Percentiles rank a stretch among this genome's conserved stretches.
phyloP scores from a whole-genome alignment of 1,140 invertebrate genomes.

The Leptopilina clavipes region DNA sequence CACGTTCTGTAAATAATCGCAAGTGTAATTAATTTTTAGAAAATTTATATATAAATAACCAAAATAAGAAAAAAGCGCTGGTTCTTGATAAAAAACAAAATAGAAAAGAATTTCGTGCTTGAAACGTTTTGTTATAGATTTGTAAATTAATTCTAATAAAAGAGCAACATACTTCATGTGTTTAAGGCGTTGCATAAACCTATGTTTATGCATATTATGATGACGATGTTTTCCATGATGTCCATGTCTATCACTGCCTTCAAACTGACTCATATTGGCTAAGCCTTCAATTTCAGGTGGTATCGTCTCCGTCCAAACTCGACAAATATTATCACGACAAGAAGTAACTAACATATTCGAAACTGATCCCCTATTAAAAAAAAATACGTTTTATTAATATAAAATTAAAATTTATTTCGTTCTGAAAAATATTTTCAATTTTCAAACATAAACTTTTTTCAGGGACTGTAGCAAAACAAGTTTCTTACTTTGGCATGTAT shows the following conservation, averaged over 20 bases:
- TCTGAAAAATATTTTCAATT: no score
- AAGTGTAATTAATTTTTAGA: conserved; percentile 1
- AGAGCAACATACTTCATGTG: conserved; percentile 88
- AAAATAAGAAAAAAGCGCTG: no score
- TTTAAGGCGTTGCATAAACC: conserved; percentile 96
- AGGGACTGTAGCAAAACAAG: no score
- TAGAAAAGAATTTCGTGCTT: no score
- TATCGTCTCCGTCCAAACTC: conserved; percentile 98
- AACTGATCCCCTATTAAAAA: conserved; percentile 85
- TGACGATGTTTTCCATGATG: conserved; percentile 91
- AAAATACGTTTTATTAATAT: no score
- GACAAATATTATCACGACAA: conserved; percentile 98
- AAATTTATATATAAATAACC: no score
- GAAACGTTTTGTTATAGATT: no score
- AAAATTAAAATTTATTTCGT: no score
- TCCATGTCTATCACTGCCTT: conserved; percentile 81
- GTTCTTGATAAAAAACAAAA: no score
- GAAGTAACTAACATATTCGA: conserved; percentile 99
- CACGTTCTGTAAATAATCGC: conserved; percentile 80
- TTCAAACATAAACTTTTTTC: no score
- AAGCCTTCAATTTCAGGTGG: conserved; percentile 94
- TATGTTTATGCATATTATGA: conserved; percentile 92
- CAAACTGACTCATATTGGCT: conserved; percentile 90
- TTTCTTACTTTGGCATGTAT: conserved; percentile 98
- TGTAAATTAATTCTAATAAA: no score